Conservation (phyloP, 2,888 invertebrate species). For the Ormia ochracea region DNA sequence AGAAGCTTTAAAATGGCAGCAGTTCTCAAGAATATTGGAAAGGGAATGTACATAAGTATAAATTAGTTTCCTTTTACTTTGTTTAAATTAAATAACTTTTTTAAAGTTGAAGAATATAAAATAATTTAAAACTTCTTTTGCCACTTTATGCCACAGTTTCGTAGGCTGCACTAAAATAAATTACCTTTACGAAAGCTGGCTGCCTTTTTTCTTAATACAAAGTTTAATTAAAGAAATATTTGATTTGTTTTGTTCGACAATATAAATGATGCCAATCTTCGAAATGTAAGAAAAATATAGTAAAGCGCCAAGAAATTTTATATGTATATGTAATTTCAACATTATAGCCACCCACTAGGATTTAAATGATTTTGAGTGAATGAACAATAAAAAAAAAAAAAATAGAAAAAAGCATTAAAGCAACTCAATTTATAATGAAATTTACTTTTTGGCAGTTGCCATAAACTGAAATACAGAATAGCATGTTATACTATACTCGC, state of each 20-base stretch:
- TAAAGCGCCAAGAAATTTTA: conserved; percentile 9
- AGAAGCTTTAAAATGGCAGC: not conserved
- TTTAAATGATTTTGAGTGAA: conserved; percentile 18
- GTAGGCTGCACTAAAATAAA: not conserved
- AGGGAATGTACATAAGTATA: not conserved
- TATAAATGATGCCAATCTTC: conserved; percentile 40
- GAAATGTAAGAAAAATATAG: conserved; percentile 30
- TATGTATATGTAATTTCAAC: conserved; percentile 45
- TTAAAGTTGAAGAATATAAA: not conserved
- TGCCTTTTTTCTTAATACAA: not conserved
- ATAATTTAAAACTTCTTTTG: not conserved
- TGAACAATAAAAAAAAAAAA: too few relatives aligned
- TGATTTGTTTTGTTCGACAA: conserved; percentile 30
- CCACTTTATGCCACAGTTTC: not conserved
- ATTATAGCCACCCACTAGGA: conserved; percentile 58
- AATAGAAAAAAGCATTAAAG: conserved; percentile 15
- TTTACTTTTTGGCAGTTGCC: conserved; percentile 11
- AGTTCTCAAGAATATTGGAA: not conserved
- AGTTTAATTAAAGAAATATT: conserved; percentile 49
- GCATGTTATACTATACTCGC: conserved; percentile 20
- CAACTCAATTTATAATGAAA: conserved; percentile 50
- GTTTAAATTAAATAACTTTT: not conserved
- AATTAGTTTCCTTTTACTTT: not conserved
- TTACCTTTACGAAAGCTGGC: not conserved
- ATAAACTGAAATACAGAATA: not conserved